Base-by-base conservation (phyloP, 2,888 invertebrate species). In the Heliconius cydno region DNA sequence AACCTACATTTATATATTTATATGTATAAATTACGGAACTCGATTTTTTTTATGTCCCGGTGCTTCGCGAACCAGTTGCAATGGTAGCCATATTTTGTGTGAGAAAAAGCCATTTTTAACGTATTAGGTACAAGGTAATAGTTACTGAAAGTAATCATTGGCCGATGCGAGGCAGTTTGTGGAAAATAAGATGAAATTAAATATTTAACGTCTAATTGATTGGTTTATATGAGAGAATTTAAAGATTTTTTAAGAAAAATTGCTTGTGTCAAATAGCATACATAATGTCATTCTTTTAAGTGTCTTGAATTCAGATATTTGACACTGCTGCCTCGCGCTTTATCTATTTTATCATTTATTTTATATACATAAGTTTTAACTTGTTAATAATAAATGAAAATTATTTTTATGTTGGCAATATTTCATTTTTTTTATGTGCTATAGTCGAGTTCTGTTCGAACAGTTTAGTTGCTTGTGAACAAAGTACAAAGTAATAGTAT, bases 401-500 rank as follows among this genome's bases (percentile, higher is more conserved):
- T 70, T 65, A 76, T 79, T 78, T 71, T 79, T 67, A 76, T 77
- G 76, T 78, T 68, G 76, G 71, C 76, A 77, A 77, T 60, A 73
- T 73, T 73, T 72, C 6, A 80, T 80, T 57, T 75, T 28, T 67
- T 65, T 70, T 57, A 76, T 19, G 76, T 76, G 80, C 73, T 79
- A 46, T 80, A 79, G 77, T 85, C 82, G 82, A 84, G 82, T 84
- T 84, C 83, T 82, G 79, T 80, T 81, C 79, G 79, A 75, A 80
- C 81, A 84, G 79, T 82, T 84, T 78, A 84, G 86, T 85, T 87
- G 87, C 88, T 90, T 89, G 87, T 87, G 90, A 90, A 90, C 87
- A 89, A 91, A 94, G 94, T 94, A 92, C 94, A 93, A 93, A 88
- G 84, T 80, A 82, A 87, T 87, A 87, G 87, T 86, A 87, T 86